These are phyloP conservation scores for Ennomos quercinarius DNA, from an alignment of 2,888 invertebrate species.

Conservation along the genomic window DNA sequence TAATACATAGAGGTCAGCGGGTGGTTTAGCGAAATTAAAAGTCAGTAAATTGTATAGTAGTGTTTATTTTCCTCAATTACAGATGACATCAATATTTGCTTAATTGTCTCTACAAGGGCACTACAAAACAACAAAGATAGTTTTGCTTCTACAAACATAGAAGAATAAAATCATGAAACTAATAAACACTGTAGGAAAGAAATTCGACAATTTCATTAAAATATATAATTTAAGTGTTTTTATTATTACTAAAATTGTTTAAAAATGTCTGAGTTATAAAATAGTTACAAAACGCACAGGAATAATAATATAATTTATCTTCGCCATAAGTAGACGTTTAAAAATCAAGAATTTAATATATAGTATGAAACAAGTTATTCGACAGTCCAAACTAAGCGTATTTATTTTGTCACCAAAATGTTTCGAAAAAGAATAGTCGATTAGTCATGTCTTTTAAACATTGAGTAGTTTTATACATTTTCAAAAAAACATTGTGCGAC, in stretches of 20 bases:
- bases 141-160: constrained; percentile 14
- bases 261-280: not conserved
- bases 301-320: not conserved
- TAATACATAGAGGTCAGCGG: no score
- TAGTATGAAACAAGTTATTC: no score
- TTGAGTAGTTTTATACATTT: not conserved
- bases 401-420: no score
- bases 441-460: no score
- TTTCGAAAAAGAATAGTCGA: no score
- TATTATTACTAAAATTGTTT: not conserved
- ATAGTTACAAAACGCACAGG: no score
- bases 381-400: no score
- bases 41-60: constrained; percentile 41
- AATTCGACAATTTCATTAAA: constrained; percentile 16
- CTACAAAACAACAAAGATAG: constrained; percentile 15
- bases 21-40: constrained; percentile 17
- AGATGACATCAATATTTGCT: constrained; percentile 59
- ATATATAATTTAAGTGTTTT: constrained; percentile 5
- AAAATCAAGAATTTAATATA: not conserved
- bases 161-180: constrained; percentile 12
- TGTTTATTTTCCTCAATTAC: constrained; percentile 71
- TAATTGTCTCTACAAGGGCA: constrained; percentile 25
- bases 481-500: constrained; percentile 32
- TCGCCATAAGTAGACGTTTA: not conserved
- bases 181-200: constrained; percentile 16